A percentile compares a stretch with the other conserved stretches of the same genome.
Conservation (phyloP, 2,888 invertebrate species). For the Terebella lapidaria region DNA sequence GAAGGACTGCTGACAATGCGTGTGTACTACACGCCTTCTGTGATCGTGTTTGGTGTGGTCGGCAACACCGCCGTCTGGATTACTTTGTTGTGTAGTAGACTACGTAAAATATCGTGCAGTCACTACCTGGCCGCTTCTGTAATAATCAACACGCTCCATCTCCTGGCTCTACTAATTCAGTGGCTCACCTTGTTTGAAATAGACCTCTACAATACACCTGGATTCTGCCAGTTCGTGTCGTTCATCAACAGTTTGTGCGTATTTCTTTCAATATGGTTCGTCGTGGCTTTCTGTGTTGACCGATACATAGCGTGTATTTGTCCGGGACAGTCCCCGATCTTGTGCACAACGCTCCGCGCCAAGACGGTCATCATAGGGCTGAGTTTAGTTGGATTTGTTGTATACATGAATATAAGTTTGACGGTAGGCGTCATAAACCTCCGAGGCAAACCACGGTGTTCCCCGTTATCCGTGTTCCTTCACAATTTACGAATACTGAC, state of each 20-base stretch:
- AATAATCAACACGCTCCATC: conserved; percentile 8
- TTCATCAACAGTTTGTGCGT: conserved; percentile 7
- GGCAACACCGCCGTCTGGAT: conserved; percentile 2
- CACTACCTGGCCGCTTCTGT: conserved; percentile 6
- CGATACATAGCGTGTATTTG: conserved; percentile 2
- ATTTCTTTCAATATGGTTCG: conserved; percentile 12
- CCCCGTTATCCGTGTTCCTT: neutral
- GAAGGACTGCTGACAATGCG: neutral
- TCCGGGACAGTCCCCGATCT: neutral
- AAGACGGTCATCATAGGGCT: neutral
- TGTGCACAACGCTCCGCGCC: conserved; percentile 9
- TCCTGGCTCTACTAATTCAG: neutral
- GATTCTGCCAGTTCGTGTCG: conserved; percentile 12
- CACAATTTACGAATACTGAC: conserved; percentile 1
- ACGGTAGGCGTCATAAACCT: conserved; percentile 1
- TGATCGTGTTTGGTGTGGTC: conserved; percentile 2
- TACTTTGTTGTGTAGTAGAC: neutral
- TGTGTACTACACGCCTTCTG: conserved; percentile 6
- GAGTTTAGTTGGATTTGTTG: neutral
- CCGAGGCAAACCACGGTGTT: conserved; percentile 1
- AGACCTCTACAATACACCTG: conserved; percentile 3
- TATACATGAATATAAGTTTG: conserved; percentile 9
- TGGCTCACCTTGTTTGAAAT: conserved; percentile 11
- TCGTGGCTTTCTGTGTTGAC: conserved; percentile 10
- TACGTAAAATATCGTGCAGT: neutral